phyloP scores from a whole-genome alignment of 1,140 invertebrate species.

The Neocloeon triangulifer region DNA sequence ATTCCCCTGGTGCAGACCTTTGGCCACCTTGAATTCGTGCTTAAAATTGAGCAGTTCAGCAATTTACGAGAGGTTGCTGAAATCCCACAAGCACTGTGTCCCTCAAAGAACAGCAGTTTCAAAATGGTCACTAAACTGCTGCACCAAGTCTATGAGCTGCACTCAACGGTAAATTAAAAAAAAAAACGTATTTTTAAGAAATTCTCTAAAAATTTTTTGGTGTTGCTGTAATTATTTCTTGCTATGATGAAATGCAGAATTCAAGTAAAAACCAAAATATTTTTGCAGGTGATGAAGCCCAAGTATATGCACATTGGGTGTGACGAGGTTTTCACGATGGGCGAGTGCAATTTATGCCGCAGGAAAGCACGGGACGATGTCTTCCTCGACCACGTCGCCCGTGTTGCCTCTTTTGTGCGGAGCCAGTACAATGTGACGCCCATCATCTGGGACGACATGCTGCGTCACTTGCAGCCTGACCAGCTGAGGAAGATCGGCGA shows the following conservation, averaged over 20 bases:
- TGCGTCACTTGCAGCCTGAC: slow-evolving; percentile 38
- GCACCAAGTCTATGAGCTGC: slow-evolving; percentile 47
- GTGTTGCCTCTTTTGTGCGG: slow-evolving; percentile 18
- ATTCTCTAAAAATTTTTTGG: no score
- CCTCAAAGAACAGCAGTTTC: slow-evolving; percentile 45
- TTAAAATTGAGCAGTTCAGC: slow-evolving; percentile 57
- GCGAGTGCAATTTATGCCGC: slow-evolving; percentile 20
- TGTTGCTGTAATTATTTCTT: no score
- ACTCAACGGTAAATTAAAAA: slow-evolving; percentile 25
- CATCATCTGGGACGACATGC: slow-evolving; percentile 85
- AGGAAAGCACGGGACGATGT: slow-evolving; percentile 14
- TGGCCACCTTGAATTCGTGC: slow-evolving; percentile 77
- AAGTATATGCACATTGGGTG: slow-evolving; percentile 32
- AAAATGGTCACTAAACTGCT: slow-evolving; percentile 54
- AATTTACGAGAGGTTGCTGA: slow-evolving; percentile 51
- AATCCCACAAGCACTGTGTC: slow-evolving; percentile 65
- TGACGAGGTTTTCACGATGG: slow-evolving; percentile 31
- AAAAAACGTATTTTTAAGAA: no score
- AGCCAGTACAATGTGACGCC: slow-evolving; percentile 19
- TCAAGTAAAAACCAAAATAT: slow-evolving; percentile 4
- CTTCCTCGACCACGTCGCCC: slow-evolving; percentile 18
- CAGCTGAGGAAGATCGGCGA: slow-evolving; percentile 19
- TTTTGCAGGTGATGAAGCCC: slow-evolving; percentile 2
- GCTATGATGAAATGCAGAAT: no score
- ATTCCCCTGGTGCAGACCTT: slow-evolving; percentile 91